Evolutionary conservation across 2,888 invertebrate species (phyloP).

Genomic region (Meliscaeva auricollis): DNA sequence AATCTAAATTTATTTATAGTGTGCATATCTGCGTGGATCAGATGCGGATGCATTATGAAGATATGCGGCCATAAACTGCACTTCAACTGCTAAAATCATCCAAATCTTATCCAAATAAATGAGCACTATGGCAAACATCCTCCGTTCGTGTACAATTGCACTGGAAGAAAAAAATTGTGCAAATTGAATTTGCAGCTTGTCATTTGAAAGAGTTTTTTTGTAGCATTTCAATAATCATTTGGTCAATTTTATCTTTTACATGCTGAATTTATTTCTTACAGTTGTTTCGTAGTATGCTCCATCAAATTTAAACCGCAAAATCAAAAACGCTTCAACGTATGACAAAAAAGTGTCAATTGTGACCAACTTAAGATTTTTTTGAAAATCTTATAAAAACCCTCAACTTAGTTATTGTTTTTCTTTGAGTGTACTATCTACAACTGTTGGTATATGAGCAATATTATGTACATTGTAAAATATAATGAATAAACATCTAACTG

Average conservation of each 20-base stretch:
- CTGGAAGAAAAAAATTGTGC: not conserved
- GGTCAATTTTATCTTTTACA: no score
- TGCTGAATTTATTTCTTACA: no score
- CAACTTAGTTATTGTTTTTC: not conserved
- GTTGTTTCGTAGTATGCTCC: no score
- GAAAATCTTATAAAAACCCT: not conserved
- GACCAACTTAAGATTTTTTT: no score
- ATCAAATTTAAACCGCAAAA: no score
- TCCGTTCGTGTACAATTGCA: not conserved
- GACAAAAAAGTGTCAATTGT: no score
- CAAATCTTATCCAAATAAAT: conserved; percentile 74
- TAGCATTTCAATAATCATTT: no score
- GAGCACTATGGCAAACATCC: conserved; percentile 37
- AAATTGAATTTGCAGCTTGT: no score
- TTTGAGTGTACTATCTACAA: not conserved
- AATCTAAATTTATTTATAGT: conserved; percentile 67
- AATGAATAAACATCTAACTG: conserved; percentile 71
- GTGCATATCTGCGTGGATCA: conserved; percentile 31
- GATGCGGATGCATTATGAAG: conserved; percentile 52
- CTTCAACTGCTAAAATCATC: conserved; percentile 53
- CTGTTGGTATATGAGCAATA: not conserved
- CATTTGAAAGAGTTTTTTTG: no score
- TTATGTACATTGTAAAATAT: conserved; percentile 50
- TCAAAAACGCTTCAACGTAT: no score
- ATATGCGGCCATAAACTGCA: conserved; percentile 41